Conservation (phyloP, 2,888 invertebrate species). For the Dicyrtoma fusca region DNA sequence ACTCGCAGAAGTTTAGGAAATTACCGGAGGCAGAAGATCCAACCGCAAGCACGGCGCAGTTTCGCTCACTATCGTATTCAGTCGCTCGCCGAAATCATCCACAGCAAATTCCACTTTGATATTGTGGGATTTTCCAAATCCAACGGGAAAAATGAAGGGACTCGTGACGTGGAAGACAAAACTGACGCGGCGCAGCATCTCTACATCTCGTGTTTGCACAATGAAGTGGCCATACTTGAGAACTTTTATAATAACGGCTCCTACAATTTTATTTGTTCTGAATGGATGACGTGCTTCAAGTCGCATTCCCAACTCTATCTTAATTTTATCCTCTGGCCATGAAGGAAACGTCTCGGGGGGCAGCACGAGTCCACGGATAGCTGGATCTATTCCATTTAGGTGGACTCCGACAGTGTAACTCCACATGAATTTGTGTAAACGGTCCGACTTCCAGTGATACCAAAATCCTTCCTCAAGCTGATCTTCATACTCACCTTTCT, state of each 20-base stretch:
- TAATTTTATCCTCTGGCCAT: background rate
- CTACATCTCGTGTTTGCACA: slow-evolving; percentile 7
- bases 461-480: background rate
- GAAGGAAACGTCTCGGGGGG: background rate
- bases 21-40: slow-evolving; percentile 14
- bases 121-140: slow-evolving; percentile 17
- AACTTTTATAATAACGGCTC: slow-evolving; percentile 18
- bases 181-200: background rate
- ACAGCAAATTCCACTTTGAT: slow-evolving; percentile 1
- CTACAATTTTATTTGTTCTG: slow-evolving; percentile 10
- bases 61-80: too few relatives aligned
- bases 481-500: background rate
- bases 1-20: too few relatives aligned
- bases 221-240: slow-evolving; percentile 23
- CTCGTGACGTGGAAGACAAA: slow-evolving; percentile 22
- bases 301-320: slow-evolving; percentile 21
- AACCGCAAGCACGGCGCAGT: background rate
- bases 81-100: too few relatives aligned
- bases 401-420: slow-evolving; percentile 14
- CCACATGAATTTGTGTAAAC: slow-evolving; percentile 9
- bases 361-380: background rate
- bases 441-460: background rate
- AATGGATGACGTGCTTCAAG: slow-evolving; percentile 24
- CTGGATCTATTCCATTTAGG: background rate
- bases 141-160: slow-evolving; percentile 23